phyloP scores from a whole-genome alignment of 1,140 invertebrate species.

The Bombus waltoni region DNA sequence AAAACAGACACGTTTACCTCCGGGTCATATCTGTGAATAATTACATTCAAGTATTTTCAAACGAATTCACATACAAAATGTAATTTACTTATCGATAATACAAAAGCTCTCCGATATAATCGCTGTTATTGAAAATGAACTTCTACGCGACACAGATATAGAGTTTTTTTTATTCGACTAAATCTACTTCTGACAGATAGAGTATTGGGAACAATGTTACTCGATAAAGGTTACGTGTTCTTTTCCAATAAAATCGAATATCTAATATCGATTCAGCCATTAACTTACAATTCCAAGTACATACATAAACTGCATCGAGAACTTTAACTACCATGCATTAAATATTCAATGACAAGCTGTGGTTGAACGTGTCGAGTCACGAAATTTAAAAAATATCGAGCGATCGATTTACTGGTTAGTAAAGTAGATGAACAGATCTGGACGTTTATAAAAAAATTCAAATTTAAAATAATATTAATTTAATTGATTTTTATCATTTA shows the following conservation, averaged over 20 bases:
- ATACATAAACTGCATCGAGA: slow-evolving; percentile 7
- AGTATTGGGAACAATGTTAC: background rate
- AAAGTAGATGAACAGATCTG: background rate
- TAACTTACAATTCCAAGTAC: background rate
- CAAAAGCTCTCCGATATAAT: background rate
- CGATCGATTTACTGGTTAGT: background rate
- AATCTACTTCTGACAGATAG: too few species aligned
- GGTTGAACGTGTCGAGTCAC: background rate
- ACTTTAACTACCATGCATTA: background rate
- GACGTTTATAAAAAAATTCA: background rate
- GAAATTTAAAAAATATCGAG: background rate
- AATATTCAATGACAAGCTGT: background rate
- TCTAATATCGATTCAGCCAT: background rate
- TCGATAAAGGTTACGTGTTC: slow-evolving; percentile 7
- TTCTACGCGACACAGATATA: slow-evolving; percentile 2
- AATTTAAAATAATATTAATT: background rate
- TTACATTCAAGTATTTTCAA: background rate
- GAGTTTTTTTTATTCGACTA: background rate
- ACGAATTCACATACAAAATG: background rate
- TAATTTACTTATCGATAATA: slow-evolving; percentile 5
- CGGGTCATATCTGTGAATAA: too few species aligned
- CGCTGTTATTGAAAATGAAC: background rate
- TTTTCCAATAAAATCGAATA: background rate
- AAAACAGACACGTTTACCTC: background rate
- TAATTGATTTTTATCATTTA: background rate